These are phyloP conservation scores for Dinothrombium tinctorium DNA, from an alignment of 1,140 invertebrate species.

Conservation along the genomic window DNA sequence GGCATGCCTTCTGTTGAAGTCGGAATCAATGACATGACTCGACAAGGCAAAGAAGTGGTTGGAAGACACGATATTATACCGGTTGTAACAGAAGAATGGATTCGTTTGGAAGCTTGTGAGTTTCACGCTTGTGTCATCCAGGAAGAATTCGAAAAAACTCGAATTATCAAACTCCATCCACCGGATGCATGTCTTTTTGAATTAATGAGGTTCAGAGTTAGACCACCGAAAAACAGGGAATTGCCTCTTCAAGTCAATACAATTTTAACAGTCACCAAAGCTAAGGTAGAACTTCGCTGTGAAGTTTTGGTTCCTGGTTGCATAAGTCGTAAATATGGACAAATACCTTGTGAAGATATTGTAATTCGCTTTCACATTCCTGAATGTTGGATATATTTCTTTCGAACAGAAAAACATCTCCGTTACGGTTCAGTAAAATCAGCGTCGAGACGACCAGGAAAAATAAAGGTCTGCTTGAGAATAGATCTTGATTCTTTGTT, in stretches of 20 bases:
- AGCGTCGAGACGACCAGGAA: conserved; percentile 49
- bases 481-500: conserved; percentile 15
- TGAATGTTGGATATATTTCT: conserved; percentile 7
- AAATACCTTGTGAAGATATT: conserved; percentile 88
- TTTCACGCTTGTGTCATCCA: conserved; percentile 83
- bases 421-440: conserved; percentile 97
- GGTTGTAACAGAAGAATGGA: conserved; percentile 98
- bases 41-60: conserved; percentile 95
- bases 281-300: conserved; percentile 19
- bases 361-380: conserved; percentile 83
- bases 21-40: conserved; percentile 82
- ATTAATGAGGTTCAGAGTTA: conserved; percentile 80
- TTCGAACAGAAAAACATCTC: conserved; percentile 22
- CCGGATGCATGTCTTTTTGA: conserved; percentile 97
- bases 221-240: conserved; percentile 86
- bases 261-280: conserved; percentile 20
- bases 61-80: conserved; percentile 97
- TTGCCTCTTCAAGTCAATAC: conserved; percentile 82
- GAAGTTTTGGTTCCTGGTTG: conserved; percentile 91
- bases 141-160: conserved; percentile 61
- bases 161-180: conserved; percentile 55
- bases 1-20: conserved; percentile 82
- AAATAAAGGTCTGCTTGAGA: conserved; percentile 27
- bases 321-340: conserved; percentile 68
- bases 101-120: conserved; percentile 73